Base-by-base conservation (phyloP, 1,140 invertebrate species). In the Cotesia vestalis region DNA sequence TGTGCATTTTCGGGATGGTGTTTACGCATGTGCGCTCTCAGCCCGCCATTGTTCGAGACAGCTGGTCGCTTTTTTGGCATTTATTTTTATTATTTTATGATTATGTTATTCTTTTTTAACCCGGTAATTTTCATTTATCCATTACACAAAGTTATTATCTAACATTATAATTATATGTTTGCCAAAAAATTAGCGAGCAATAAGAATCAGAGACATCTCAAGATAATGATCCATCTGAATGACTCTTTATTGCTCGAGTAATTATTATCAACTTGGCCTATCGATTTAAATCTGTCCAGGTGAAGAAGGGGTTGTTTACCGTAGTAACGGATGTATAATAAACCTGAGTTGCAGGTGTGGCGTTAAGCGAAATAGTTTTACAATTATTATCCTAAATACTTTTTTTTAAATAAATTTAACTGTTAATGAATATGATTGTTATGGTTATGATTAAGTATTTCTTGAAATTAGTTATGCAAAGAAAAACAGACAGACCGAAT, bases 281-380 rank as follows among this genome's bases (percentile, higher is more conserved):
- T 72, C 53, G 70, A 72, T 72, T 72, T 57, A 62, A 72, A 72
- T 72, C 70, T 72, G 70, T 66, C 70, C 70, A 72, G 70, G 70
- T 72, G 70, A 72, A 66, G 62, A 67, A 60, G 63, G 62, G 61
- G 63, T 72, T 72, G 70, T 72, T 72, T 72, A 66, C 55, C 63
- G 70, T 72, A 36, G 70, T 72, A 66, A 72, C 70, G 46, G 51
- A 53, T 17, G 53, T 40, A 51, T 52, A 12, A 66, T 46, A 11
- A 46, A 46, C 40, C 40, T 46, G 40, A 46, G 40, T 46, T 46
- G 55, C 70, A 72, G 70, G 70, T 72, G 70, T 51, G 34, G 70
- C 40, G 60, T 34, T 62, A 62, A n/a, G 36, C 4, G 14, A 62
- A 62, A n/a, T 4, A 62, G 2, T n/a, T 36, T n/a, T 62, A 3